Percentiles rank a stretch among this genome's conserved stretches.
Conservation (phyloP, 2,888 invertebrate genomes). For the Tribolium freemani region DNA sequence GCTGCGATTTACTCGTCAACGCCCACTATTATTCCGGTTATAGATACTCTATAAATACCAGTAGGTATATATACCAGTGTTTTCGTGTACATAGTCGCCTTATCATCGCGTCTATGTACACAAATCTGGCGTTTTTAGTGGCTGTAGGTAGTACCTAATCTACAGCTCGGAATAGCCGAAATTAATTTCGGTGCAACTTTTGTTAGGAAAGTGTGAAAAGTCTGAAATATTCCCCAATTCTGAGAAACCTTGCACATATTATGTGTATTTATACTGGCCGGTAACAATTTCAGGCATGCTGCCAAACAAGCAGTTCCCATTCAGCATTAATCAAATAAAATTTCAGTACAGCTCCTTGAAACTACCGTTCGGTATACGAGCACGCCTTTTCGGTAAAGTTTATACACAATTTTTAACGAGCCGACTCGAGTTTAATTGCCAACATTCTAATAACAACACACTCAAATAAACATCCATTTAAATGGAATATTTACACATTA, state of each 20-base stretch:
- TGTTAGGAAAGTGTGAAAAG: not conserved
- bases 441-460: constrained; percentile 12
- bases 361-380: not conserved
- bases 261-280: constrained; percentile 14
- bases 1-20: constrained; percentile 34
- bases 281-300: constrained; percentile 27
- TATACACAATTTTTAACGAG: constrained; percentile 20
- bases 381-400: constrained; percentile 12
- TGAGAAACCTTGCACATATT: constrained; percentile 6
- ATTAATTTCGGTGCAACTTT: no score
- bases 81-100: constrained; percentile 23
- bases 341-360: constrained; percentile 17
- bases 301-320: constrained; percentile 25
- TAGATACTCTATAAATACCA: constrained; percentile 31
- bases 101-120: constrained; percentile 24
- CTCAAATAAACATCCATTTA: constrained; percentile 22
- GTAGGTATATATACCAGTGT: constrained; percentile 16
- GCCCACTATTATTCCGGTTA: constrained; percentile 35
- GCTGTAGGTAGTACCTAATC: not conserved
- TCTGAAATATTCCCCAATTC: constrained; percentile 1
- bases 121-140: constrained; percentile 1
- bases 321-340: constrained; percentile 25
- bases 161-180: no score
- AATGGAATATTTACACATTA: constrained; percentile 7
- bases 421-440: constrained; percentile 11